Base-by-base conservation (phyloP, 2,113 vertebrate species). In the Seriola rivoliana region DNA sequence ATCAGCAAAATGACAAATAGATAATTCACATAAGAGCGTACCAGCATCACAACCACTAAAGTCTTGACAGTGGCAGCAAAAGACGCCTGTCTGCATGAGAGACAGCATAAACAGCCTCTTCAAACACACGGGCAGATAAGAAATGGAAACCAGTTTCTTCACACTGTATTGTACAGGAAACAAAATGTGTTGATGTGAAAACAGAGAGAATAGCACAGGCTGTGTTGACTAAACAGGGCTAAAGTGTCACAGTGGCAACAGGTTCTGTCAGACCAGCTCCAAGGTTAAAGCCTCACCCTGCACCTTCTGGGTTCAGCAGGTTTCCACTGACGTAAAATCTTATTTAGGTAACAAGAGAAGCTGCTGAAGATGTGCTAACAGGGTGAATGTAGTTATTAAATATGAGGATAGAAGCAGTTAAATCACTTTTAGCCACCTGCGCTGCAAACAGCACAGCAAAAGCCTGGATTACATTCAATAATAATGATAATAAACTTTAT, bases 141-240 rank as follows among this genome's bases (percentile, higher is more conserved):
- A 94, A 92, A 82, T 90, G 87, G 88, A 93, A 95, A 94, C 92
- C 94, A 80, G 94, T 95, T 95, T 92, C 87, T 91, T 93, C 87
- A 86, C 85, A 87, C 88, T 85, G 82, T 75, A 89, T 75, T 94
- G 94, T 94, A 84, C 91, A 93, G 94, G 93, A 96, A 95, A 96
- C 94, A 94, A 90, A 93, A 91, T 90, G 87, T 94, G 93, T 94
- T 96, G 94, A 95, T 86, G 85, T 84, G 85, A 85, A 95, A 98
- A 99, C 95, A 97, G 1, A 21, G 94, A 92, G 93, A 96, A 97
- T 96, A 96, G 95, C 95, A 95, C 93, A 86, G 78, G 80, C 89
- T 59, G 7, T 99, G 96, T 99, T 98, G 97, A 88, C 96, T 95
- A 97, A 99, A 99, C 94, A 98, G 46, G 62, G 92, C 89, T 91